Conservation (phyloP, 2,888 invertebrate genomes). For the Taenaris catops region DNA sequence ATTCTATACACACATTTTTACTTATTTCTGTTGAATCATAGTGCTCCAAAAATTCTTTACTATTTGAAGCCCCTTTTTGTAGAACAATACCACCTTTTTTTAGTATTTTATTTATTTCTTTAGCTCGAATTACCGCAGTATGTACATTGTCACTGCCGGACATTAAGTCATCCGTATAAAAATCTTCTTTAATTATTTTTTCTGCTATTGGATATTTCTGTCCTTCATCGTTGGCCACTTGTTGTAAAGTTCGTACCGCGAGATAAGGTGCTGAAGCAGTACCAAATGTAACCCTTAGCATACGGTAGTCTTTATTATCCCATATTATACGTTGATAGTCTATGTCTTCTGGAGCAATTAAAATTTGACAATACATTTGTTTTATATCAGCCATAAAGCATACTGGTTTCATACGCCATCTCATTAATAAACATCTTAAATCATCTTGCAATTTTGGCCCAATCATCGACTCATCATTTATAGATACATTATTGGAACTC, state of each 20-base stretch:
- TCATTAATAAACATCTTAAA: conserved; percentile 9
- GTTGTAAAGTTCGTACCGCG: background rate
- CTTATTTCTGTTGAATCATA: conserved; percentile 4
- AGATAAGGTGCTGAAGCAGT: background rate
- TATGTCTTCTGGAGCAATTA: background rate
- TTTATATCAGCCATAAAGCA: conserved; percentile 1
- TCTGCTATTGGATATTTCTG: conserved; percentile 25
- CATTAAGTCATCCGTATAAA: conserved; percentile 30
- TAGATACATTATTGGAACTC: conserved; percentile 17
- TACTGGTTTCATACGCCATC: background rate
- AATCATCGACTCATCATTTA: conserved; percentile 5
- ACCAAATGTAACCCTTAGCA: background rate
- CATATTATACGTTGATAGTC: conserved; percentile 6
- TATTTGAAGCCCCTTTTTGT: conserved; percentile 31
- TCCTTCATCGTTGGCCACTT: background rate
- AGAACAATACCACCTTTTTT: conserved; percentile 32
- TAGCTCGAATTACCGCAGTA: conserved; percentile 23
- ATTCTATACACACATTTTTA: conserved; percentile 17
- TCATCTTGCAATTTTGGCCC: too few species aligned
- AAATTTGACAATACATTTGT: conserved; percentile 5
- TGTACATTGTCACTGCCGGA: conserved; percentile 26
- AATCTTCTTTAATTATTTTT: conserved; percentile 20
- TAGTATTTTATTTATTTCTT: conserved; percentile 29
- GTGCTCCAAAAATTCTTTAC: conserved; percentile 18
- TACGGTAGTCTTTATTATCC: background rate